Conservation (phyloP, 2,888 invertebrate genomes). For the Hofmannophila pseudospretella region DNA sequence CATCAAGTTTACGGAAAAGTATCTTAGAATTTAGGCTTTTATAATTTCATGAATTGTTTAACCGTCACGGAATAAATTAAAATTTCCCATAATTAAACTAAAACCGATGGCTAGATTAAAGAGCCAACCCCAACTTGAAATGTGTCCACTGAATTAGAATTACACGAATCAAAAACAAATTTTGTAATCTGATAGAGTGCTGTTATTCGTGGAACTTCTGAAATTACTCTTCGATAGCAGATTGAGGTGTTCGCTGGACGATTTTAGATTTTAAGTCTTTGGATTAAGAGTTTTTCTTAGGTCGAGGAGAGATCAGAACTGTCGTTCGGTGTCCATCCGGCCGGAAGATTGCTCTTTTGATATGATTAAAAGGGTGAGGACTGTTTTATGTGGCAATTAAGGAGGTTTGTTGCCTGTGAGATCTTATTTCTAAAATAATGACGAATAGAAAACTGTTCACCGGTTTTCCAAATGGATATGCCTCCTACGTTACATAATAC, state of each 20-base stretch:
- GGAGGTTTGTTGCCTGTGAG: constrained; percentile 52
- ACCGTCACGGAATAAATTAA: no score
- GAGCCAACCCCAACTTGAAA: constrained; percentile 41
- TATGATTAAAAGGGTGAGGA: constrained; percentile 76
- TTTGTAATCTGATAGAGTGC: constrained; percentile 66
- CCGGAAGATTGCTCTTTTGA: constrained; percentile 75
- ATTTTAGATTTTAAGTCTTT: constrained; percentile 32
- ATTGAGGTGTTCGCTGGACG: constrained; percentile 19
- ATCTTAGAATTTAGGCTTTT: no score
- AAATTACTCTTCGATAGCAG: constrained; percentile 47
- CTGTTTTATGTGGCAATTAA: constrained; percentile 73
- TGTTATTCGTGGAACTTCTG: constrained; percentile 60
- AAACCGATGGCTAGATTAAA: constrained; percentile 44
- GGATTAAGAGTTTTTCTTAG: constrained; percentile 25
- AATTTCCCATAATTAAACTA: constrained; percentile 7
- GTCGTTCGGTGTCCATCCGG: constrained; percentile 54
- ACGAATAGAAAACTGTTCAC: background rate
- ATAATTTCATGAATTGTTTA: no score
- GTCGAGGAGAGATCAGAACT: constrained; percentile 28
- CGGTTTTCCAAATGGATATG: no score
- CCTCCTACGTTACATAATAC: no score
- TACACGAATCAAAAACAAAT: constrained; percentile 70
- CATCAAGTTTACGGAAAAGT: no score
- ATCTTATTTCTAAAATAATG: constrained; percentile 37
- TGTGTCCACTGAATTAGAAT: constrained; percentile 59